Evolutionary conservation across 2,888 invertebrate species (phyloP), one percentile per base, ranked within the genome.

Genomic region (Lithophane semibrunnea): DNA sequence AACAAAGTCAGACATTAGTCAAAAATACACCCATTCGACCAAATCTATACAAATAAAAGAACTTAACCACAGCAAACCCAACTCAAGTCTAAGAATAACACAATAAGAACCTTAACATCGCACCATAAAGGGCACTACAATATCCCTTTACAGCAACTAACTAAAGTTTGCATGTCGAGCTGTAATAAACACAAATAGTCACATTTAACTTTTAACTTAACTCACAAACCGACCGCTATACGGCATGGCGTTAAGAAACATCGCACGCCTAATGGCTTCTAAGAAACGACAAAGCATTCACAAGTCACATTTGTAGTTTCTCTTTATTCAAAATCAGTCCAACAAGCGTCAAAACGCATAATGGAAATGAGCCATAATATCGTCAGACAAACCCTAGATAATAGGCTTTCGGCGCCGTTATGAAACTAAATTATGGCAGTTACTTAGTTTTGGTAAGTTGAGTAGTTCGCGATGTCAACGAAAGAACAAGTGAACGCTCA

Each of bases 401-500:
- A 79, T 75, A 79, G 66, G 73, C 73, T 67, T 73, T 79, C 66
- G 21, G 71, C 69, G 75, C 74, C 65, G 73, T 81, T 68, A 76
- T 74, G 68, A 66, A 76, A 73, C 76, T 79, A 75, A 79, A 74
- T 86, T 87, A 85, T 87, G 75, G 79, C n/a, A 77, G 52, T 73
- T 78, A 75, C 73, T 74, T 16, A 13, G 66, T 60, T 80, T 74
- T 58, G 61, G n/a, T 49, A 79, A 88, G 68, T 81, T 78, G 58
- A 79, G 61, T 77, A 75, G 79, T 85, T 80, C 70, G 47, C 44
- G 71, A 63, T 75, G 79, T 76, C 63, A 84, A 80, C 64, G 83
- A 85, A 87, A 85, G 79, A 80, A 86, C 72, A 83, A 84, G 79
- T 87, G 73, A 78, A 83, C 77, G 70, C 79, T 78, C 58, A 74